Conservation (phyloP, 2,888 invertebrate genomes). For the Myathropa florea region DNA sequence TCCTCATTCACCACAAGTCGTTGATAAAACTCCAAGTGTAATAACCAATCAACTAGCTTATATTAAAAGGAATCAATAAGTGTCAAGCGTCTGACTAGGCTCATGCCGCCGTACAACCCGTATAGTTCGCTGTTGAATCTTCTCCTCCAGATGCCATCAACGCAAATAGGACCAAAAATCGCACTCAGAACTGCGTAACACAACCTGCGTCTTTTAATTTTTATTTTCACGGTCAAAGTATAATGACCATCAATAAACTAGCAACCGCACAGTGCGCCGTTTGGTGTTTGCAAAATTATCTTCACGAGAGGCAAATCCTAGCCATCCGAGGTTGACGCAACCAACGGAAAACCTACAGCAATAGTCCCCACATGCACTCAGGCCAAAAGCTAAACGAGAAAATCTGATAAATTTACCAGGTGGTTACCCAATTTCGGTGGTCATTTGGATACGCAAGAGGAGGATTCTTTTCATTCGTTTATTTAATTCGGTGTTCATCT, state of each 20-base stretch:
- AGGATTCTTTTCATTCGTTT: conserved; percentile 52
- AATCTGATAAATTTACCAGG: conserved; percentile 68
- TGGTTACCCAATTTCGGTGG: conserved; percentile 60
- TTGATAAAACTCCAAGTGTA: too few relatives aligned
- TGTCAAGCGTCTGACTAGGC: too few relatives aligned
- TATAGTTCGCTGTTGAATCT: too few relatives aligned
- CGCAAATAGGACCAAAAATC: too few relatives aligned
- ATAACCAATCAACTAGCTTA: too few relatives aligned
- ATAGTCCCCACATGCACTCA: conserved; percentile 5
- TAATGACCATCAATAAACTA: neutral
- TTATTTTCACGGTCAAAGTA: neutral
- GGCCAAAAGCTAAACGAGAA: conserved; percentile 50
- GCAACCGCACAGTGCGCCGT: neutral
- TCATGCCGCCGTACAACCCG: too few relatives aligned
- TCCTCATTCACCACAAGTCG: too few relatives aligned
- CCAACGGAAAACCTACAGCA: neutral
- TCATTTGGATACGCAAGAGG: conserved; percentile 6
- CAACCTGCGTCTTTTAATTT: neutral
- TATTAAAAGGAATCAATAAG: too few relatives aligned
- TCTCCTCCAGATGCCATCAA: too few relatives aligned
- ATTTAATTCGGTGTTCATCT: conserved; percentile 56
- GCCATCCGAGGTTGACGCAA: conserved; percentile 1
- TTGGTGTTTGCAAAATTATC: neutral
- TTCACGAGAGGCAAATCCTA: neutral
- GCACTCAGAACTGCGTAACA: too few relatives aligned